A percentile compares a stretch with the other conserved stretches of the same genome.
phyloP scores from a whole-genome alignment of 2,113 vertebrate genomes.

The Paradisaea rubra region DNA sequence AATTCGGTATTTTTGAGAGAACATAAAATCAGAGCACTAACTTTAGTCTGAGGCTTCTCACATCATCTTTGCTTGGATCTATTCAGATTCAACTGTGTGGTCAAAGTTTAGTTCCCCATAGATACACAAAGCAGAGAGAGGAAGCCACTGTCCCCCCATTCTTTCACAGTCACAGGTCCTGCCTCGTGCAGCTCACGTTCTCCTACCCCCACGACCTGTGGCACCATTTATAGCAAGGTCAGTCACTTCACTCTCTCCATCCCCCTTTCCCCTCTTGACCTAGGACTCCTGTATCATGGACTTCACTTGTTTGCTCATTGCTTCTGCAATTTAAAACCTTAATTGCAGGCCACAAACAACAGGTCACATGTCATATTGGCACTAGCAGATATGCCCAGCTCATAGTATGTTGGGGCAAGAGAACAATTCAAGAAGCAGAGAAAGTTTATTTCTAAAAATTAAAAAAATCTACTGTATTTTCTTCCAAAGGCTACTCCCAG shows the following conservation, averaged over 20 bases:
- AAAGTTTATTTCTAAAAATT: neutral
- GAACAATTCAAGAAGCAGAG: neutral
- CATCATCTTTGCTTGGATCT: neutral
- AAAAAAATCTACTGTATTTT: neutral
- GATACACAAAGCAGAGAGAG: neutral
- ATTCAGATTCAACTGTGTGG: neutral
- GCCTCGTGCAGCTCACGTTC: neutral
- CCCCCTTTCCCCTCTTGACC: conserved; percentile 30
- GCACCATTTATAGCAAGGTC: neutral
- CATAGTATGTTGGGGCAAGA: neutral
- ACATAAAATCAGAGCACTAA: neutral
- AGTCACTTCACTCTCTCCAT: neutral
- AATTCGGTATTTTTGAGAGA: neutral
- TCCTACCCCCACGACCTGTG: neutral
- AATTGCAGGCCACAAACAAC: neutral
- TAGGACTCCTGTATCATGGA: neutral
- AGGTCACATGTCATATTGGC: neutral
- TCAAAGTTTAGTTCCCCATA: neutral
- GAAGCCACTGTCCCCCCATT: neutral
- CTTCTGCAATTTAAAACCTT: neutral
- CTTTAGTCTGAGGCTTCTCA: neutral
- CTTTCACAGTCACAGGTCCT: neutral
- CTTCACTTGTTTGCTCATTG: conserved; percentile 37
- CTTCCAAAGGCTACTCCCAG: neutral
- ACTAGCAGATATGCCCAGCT: neutral